A percentile compares a stretch with the other conserved stretches of the same genome.
Evolutionary conservation across 1,140 invertebrate species (phyloP).

Genomic region (Lasaia peninsularis): DNA sequence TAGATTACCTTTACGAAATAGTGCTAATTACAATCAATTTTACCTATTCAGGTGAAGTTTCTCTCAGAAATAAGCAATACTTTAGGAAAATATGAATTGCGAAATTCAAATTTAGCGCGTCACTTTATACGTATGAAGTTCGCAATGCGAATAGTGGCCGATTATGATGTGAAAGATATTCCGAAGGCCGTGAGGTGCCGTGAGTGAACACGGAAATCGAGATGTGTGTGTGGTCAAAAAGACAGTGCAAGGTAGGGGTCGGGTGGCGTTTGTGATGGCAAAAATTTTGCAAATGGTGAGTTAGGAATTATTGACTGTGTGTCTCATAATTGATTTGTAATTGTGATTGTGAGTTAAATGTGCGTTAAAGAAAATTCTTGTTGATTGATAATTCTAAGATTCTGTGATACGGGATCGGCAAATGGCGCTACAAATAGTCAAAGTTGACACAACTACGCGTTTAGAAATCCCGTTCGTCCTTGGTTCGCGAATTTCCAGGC

Average conservation of each 20-base stretch:
- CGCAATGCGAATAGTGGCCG: slow-evolving; percentile 75
- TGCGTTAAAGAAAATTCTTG: slow-evolving; percentile 62
- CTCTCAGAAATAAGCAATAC: not conserved
- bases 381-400: slow-evolving; percentile 72
- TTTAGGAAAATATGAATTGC: slow-evolving; percentile 28
- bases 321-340: slow-evolving; percentile 48
- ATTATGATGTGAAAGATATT: slow-evolving; percentile 78
- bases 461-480: slow-evolving; percentile 71
- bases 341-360: slow-evolving; percentile 65
- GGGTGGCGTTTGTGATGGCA: slow-evolving; percentile 78
- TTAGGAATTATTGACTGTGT: slow-evolving; percentile 72
- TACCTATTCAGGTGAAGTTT: not conserved
- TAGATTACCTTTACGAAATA: not conserved
- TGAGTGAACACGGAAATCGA: slow-evolving; percentile 78
- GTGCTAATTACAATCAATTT: not conserved
- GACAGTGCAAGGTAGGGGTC: slow-evolving; percentile 79
- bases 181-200: slow-evolving; percentile 78
- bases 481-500: slow-evolving; percentile 60
- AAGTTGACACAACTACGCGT: slow-evolving; percentile 77
- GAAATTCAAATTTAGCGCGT: slow-evolving; percentile 73
- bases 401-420: slow-evolving; percentile 72
- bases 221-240: slow-evolving; percentile 78
- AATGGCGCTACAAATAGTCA: slow-evolving; percentile 77
- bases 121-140: slow-evolving; percentile 69
- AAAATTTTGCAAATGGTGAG: slow-evolving; percentile 78